A percentile compares a stretch with the other conserved stretches of the same genome.
Conservation (phyloP, 2,113 vertebrate species). For the Taxidea taxus region DNA sequence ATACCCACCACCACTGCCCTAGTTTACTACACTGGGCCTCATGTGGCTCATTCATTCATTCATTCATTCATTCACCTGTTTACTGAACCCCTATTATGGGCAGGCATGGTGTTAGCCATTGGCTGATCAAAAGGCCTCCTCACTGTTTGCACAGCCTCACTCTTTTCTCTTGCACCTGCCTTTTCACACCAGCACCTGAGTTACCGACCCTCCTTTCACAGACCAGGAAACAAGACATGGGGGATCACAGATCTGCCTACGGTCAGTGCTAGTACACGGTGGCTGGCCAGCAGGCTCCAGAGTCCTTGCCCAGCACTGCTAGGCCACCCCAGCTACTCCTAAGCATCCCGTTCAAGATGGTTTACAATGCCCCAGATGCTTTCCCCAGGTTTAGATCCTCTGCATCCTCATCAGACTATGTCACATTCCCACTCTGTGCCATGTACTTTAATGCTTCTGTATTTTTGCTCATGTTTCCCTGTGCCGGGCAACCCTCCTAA, state of each 20-base stretch:
- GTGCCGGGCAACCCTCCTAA: background rate
- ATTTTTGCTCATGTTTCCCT: background rate
- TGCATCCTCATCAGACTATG: background rate
- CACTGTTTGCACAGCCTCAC: background rate
- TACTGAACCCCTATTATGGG: background rate
- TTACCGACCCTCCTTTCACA: background rate
- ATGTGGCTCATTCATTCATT: background rate
- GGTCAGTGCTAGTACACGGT: accelerated
- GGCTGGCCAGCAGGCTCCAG: too few species aligned
- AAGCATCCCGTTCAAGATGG: background rate
- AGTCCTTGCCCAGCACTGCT: background rate
- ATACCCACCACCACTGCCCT: background rate
- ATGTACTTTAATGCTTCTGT: background rate
- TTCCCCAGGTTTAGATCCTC: background rate
- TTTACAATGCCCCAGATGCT: background rate
- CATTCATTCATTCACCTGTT: background rate
- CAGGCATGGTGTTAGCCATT: background rate
- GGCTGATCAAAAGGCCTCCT: background rate
- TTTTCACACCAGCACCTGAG: background rate
- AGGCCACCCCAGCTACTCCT: background rate
- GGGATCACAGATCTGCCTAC: background rate
- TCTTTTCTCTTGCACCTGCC: background rate
- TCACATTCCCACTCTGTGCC: background rate
- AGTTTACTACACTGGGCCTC: background rate
- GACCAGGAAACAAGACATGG: background rate